Base-by-base conservation (phyloP, 2,113 vertebrate species). In the Seriola dumerili region DNA sequence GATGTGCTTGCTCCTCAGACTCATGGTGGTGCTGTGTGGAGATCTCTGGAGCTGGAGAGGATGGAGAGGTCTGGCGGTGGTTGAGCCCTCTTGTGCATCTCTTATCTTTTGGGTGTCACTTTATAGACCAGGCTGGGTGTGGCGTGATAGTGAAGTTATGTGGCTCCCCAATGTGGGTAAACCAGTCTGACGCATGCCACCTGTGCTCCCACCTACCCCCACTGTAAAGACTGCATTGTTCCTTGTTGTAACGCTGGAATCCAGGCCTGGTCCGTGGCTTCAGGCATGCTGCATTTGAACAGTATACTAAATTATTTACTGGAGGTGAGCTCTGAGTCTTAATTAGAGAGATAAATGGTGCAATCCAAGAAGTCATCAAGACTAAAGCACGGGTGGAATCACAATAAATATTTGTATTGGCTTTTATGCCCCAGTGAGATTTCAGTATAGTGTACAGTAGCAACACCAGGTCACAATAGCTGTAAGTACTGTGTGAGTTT, bases 121-220 rank as follows among this genome's bases (percentile, higher is more conserved):
- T 92, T 93, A 94, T 93, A 94, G 25, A 29, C 61, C 38, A 13
- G 23, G 13, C 2, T 59, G 77, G 92, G 92, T 74, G 90, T 87
- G 86, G 82, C 1, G 2, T 23, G 83, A 88, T 90, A 68, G 64
- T 10, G 19, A 80, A 86, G 88, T 71, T 89, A 80, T 79, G 76
- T 62, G 10, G 32, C 55, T 68, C 36, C 66, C 46, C 4, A 88
- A 92, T 93, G 93, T 77, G 70, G 91, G 65, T 66, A 38, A 93
- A 94, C 94, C 89, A 74, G 94, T 94, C 68, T 10, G 50, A 79
- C 81, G n/a, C 66, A 80, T 86, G 55, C 68, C 63, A 75, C 40
- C 2, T 66, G 57, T 46, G 72, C 80, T 87, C 81, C 88, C 92
- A 89, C 84, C 90, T 80, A 68, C 88, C 76, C 74, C 42, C 0